These are phyloP conservation scores for Epizoanthus rinbou DNA, from an alignment of 92 coral and sea anemone genomes.

Conservation along the genomic window DNA sequence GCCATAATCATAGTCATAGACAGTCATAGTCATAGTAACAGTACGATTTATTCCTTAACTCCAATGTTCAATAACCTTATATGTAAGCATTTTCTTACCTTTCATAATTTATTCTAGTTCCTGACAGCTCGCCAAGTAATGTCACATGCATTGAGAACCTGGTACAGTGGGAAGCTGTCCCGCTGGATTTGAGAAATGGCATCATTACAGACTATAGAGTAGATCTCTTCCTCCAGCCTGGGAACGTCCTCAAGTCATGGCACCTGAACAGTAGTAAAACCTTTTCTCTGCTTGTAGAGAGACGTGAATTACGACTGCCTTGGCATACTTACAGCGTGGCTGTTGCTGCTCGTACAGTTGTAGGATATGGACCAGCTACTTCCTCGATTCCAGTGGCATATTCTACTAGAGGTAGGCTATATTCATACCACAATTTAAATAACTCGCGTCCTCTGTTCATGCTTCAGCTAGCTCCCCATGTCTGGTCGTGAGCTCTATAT, in stretches of 20 bases:
- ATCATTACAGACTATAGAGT: constrained; percentile 8
- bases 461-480: too few species aligned
- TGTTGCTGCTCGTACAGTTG: neutral
- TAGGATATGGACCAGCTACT: neutral
- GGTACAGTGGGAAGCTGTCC: constrained; percentile 17
- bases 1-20: too few species aligned
- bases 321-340: neutral
- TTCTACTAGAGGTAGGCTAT: neutral
- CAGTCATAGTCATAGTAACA: too few species aligned
- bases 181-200: neutral
- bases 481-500: too few species aligned
- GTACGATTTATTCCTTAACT: too few species aligned
- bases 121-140: neutral
- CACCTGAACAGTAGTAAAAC: neutral
- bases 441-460: too few species aligned
- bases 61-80: neutral
- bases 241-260: neutral
- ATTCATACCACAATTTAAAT: neutral
- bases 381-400: neutral
- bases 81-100: neutral
- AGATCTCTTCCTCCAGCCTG: neutral
- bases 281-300: neutral
- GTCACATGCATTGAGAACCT: neutral
- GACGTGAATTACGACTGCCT: neutral
- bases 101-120: neutral